Percentiles rank a stretch among this genome's conserved stretches.
These are phyloP conservation scores for Lytechinus variegatus DNA, from an alignment of 35 echinoderm and acorn worm genomes.

Conservation along the genomic window DNA sequence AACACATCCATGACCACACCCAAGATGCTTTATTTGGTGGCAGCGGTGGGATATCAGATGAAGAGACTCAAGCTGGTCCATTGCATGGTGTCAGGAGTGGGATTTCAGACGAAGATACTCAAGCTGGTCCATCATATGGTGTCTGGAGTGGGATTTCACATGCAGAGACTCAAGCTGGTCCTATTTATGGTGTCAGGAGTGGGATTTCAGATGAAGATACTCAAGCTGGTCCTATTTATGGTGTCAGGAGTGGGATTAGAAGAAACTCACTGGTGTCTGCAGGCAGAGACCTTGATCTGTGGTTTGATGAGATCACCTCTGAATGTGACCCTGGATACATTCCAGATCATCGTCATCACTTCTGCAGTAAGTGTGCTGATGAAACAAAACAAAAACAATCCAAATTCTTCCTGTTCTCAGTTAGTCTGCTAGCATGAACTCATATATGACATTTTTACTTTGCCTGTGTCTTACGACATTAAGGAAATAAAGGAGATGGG, in stretches of 20 bases:
- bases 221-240: no score
- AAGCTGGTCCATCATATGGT: not conserved
- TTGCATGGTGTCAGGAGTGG: not conserved
- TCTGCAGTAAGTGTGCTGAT: not conserved
- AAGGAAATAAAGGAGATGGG: no score
- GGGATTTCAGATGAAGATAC: not conserved
- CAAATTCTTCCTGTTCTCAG: not conserved
- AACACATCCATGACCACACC: not conserved
- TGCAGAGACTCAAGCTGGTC: not conserved
- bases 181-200: not conserved
- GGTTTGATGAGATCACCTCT: not conserved
- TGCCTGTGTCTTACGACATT: no score
- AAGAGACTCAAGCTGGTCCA: not conserved
- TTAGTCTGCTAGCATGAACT: no score
- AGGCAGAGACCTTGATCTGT: not conserved
- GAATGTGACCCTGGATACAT: slow-evolving; percentile 28
- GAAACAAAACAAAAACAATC: not conserved
- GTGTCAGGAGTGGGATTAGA: no score
- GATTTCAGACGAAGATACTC: not conserved
- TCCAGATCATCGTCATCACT: slow-evolving; percentile 17
- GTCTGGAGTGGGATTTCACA: no score
- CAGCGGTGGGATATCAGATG: not conserved
- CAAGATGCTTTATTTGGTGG: not conserved
- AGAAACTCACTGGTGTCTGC: not conserved
- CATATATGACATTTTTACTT: no score